These are phyloP conservation scores for Progne subis DNA, from an alignment of 2,113 vertebrate species.

Conservation along the genomic window DNA sequence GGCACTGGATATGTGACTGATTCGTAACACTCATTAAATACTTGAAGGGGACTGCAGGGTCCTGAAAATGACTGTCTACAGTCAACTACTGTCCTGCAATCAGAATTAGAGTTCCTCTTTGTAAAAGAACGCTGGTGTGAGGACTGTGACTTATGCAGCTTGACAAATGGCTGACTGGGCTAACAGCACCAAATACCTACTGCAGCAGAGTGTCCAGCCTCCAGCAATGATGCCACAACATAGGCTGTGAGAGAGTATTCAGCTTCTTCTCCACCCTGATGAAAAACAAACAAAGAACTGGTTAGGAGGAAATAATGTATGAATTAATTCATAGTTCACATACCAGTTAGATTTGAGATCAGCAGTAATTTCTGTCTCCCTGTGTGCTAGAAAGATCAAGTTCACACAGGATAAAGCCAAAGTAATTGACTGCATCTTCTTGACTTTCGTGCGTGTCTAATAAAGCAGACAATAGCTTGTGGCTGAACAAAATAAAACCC, in stretches of 20 bases:
- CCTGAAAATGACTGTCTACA: neutral
- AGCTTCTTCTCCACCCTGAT: constrained; percentile 51
- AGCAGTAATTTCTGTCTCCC: neutral
- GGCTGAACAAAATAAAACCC: neutral
- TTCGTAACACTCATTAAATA: neutral
- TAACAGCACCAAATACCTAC: neutral
- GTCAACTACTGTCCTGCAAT: neutral
- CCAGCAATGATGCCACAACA: constrained; percentile 39
- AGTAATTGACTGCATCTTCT: neutral
- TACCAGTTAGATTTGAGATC: neutral
- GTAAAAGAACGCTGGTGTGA: neutral
- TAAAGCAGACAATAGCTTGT: neutral
- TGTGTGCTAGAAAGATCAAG: neutral
- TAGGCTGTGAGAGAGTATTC: constrained; percentile 64
- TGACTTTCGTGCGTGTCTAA: accelerated
- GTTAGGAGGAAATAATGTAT: neutral
- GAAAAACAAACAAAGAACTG: neutral
- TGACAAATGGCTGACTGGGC: neutral
- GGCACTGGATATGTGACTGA: neutral
- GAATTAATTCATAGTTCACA: neutral
- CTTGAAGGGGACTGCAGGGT: neutral
- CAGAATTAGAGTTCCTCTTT: neutral
- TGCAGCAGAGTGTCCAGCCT: constrained; percentile 36
- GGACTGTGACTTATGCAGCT: neutral
- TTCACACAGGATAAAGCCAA: neutral